Evolutionary conservation across 2,888 invertebrate species (phyloP).

Genomic region (Apoda limacodes): DNA sequence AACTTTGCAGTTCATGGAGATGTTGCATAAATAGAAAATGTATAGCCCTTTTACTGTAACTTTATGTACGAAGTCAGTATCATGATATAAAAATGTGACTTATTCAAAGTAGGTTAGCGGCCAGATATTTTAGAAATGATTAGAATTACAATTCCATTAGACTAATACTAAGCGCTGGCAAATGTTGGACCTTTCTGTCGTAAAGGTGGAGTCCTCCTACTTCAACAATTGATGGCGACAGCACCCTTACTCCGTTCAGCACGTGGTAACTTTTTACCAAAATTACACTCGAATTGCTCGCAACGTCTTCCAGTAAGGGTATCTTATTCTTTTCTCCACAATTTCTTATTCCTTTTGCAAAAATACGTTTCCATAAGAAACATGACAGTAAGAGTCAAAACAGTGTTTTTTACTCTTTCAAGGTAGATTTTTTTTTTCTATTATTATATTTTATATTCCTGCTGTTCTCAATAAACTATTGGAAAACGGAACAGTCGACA

Average conservation of each 20-base stretch:
- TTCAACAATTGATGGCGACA: conserved; percentile 56
- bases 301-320: conserved; percentile 42
- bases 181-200: conserved; percentile 23
- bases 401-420: conserved; percentile 49
- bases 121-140: too few species aligned
- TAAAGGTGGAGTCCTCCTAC: conserved; percentile 64
- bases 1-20: too few species aligned
- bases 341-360: conserved; percentile 29
- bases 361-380: conserved; percentile 29
- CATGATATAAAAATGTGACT: too few species aligned
- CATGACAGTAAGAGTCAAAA: conserved; percentile 26
- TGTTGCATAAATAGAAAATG: too few species aligned
- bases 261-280: conserved; percentile 56
- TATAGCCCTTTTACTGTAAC: too few species aligned
- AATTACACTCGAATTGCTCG: conserved; percentile 49
- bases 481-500: conserved; percentile 41
- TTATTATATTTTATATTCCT: conserved; percentile 40
- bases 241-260: conserved; percentile 43
- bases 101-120: too few species aligned
- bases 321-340: conserved; percentile 30
- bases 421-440: conserved; percentile 44
- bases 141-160: too few species aligned
- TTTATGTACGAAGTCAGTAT: too few species aligned
- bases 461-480: conserved; percentile 43
- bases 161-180: conserved; percentile 30